Evolutionary conservation across 2,888 invertebrate species (phyloP).

Genomic region (Sussaba pulchella): DNA sequence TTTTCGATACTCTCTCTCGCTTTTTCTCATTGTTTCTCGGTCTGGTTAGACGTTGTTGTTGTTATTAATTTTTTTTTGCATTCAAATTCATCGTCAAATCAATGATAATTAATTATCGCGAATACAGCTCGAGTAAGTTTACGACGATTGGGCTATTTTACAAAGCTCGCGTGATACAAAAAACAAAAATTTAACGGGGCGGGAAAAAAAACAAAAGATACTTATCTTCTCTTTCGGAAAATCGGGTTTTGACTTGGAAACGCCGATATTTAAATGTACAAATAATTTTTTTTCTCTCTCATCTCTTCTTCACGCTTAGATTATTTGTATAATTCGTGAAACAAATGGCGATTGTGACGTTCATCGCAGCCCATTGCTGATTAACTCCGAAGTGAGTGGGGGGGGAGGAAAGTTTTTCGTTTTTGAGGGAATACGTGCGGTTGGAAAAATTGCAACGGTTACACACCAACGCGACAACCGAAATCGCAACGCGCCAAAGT

Average conservation of each 20-base stretch:
- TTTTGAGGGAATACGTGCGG: slow-evolving; percentile 23
- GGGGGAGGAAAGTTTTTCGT: background rate
- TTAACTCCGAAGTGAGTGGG: slow-evolving; percentile 26
- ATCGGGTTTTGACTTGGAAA: background rate
- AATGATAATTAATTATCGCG: slow-evolving; percentile 38
- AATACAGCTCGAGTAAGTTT: slow-evolving; percentile 41
- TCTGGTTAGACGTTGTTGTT: slow-evolving; percentile 14
- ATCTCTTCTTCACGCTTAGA: slow-evolving; percentile 35
- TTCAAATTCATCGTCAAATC: slow-evolving; percentile 30
- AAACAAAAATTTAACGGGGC: slow-evolving; percentile 46
- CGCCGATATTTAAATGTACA: slow-evolving; percentile 57
- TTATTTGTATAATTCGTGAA: slow-evolving; percentile 41
- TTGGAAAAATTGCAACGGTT: slow-evolving; percentile 7
- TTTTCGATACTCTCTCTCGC: slow-evolving; percentile 17
- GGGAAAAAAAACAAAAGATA: too few species aligned
- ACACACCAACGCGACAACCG: slow-evolving; percentile 54
- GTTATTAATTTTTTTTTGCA: slow-evolving; percentile 4
- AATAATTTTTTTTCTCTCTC: too few species aligned
- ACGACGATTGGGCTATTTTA: slow-evolving; percentile 66
- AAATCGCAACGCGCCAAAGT: slow-evolving; percentile 62
- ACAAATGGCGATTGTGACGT: slow-evolving; percentile 55
- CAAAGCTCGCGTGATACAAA: slow-evolving; percentile 59
- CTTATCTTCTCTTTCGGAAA: too few species aligned
- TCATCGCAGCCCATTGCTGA: slow-evolving; percentile 14
- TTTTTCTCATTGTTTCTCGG: too few species aligned